Conservation (phyloP, 1,140 invertebrate genomes). For the Eriosoma lanigerum region DNA sequence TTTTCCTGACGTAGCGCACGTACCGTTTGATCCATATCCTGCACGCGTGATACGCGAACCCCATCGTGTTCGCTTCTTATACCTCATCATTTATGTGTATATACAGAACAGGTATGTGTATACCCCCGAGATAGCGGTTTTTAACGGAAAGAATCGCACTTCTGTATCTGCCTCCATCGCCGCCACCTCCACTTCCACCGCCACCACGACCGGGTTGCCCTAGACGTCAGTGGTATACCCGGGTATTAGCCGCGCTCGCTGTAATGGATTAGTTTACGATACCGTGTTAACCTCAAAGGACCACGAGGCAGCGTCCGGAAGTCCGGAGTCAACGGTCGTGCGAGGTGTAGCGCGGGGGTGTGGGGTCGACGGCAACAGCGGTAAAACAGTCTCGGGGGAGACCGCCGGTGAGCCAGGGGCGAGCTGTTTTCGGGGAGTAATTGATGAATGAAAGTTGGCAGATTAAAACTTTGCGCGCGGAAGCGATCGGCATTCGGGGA, state of each 20-base stretch:
- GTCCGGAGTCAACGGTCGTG: neutral
- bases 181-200: no score
- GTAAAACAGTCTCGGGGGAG: neutral
- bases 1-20: neutral
- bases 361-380: neutral
- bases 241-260: constrained; percentile 13
- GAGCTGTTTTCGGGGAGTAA: constrained; percentile 33
- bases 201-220: neutral
- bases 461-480: constrained; percentile 40
- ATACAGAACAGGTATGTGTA: no score
- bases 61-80: neutral
- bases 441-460: constrained; percentile 50
- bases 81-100: neutral
- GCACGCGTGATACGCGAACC: neutral
- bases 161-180: no score
- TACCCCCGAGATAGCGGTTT: neutral
- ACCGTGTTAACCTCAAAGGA: constrained; percentile 45
- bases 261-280: constrained; percentile 51
- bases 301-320: neutral
- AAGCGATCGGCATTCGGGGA: constrained; percentile 46
- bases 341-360: neutral
- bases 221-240: neutral
- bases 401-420: no score
- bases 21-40: constrained; percentile 27
- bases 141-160: constrained; percentile 5